Conservation (phyloP, 2,113 vertebrate species). For the Harpagus bidentatus region DNA sequence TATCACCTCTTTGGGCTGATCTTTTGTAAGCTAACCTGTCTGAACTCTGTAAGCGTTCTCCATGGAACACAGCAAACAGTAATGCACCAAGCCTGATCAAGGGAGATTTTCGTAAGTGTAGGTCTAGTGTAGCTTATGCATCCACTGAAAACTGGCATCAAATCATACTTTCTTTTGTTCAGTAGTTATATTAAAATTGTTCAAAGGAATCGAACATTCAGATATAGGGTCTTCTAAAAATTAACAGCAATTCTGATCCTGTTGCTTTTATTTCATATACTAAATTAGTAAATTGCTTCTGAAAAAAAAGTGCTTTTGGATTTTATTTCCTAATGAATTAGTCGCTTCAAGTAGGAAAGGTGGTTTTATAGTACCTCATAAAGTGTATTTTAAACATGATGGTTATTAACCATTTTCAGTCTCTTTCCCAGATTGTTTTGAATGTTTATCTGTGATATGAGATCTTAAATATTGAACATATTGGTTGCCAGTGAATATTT, state of each 20-base stretch:
- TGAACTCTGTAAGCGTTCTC: neutral
- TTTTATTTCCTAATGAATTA: conserved; percentile 26
- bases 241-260: neutral
- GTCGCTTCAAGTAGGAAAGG: neutral
- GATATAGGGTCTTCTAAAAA: neutral
- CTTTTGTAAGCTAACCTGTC: neutral
- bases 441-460: neutral
- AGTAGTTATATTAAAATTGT: neutral
- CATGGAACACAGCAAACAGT: neutral
- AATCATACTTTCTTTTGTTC: neutral
- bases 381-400: neutral
- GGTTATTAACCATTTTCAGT: neutral
- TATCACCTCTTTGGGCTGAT: neutral
- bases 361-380: neutral
- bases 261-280: neutral
- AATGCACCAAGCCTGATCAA: neutral
- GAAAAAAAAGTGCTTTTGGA: neutral
- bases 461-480: conserved; percentile 13
- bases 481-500: conserved; percentile 6
- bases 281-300: neutral
- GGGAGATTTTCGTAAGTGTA: neutral
- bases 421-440: neutral
- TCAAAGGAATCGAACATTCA: neutral
- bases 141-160: neutral
- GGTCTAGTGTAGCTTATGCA: neutral